phyloP scores from a whole-genome alignment of 2,888 invertebrate species.

The Drosophila nigritarsus region DNA sequence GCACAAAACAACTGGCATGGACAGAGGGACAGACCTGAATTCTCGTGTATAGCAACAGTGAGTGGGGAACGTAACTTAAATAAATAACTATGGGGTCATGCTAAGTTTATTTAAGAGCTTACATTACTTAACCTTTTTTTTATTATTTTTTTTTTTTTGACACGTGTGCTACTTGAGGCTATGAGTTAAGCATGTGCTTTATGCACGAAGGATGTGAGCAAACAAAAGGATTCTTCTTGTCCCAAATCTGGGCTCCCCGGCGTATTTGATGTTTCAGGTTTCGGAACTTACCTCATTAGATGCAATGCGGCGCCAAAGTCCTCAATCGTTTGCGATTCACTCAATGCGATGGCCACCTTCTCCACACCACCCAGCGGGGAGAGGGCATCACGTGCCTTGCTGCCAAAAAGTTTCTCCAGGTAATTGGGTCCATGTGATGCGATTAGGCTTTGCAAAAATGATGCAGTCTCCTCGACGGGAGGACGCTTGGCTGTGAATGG shows the following conservation, averaged over 20 bases:
- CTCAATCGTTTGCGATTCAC: constrained; percentile 97
- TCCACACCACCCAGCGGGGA: constrained; percentile 97
- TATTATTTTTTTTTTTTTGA: not conserved
- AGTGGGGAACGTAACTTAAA: constrained; percentile 6
- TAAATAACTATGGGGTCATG: constrained; percentile 56
- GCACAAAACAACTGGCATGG: constrained; percentile 14
- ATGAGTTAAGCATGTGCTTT: constrained; percentile 49
- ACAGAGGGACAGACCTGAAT: constrained; percentile 4
- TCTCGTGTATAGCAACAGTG: not conserved
- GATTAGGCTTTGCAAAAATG: constrained; percentile 96
- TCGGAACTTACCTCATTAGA: constrained; percentile 84
- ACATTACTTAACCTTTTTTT: constrained; percentile 67
- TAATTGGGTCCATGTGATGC: constrained; percentile 98
- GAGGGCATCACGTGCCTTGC: constrained; percentile 96
- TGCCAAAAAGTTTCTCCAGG: constrained; percentile 97
- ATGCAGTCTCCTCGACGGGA: constrained; percentile 98
- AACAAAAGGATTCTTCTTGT: constrained; percentile 23
- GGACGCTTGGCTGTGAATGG: constrained; percentile 93
- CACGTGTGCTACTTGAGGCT: constrained; percentile 36
- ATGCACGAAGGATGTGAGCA: constrained; percentile 14
- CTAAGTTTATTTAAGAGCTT: constrained; percentile 71
- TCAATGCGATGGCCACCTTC: constrained; percentile 96
- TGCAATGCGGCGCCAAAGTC: constrained; percentile 89
- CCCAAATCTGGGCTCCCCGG: constrained; percentile 10
- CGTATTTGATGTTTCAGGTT: not conserved